Conservation (phyloP, 2,888 invertebrate genomes). For the Linnaemya tessellans region DNA sequence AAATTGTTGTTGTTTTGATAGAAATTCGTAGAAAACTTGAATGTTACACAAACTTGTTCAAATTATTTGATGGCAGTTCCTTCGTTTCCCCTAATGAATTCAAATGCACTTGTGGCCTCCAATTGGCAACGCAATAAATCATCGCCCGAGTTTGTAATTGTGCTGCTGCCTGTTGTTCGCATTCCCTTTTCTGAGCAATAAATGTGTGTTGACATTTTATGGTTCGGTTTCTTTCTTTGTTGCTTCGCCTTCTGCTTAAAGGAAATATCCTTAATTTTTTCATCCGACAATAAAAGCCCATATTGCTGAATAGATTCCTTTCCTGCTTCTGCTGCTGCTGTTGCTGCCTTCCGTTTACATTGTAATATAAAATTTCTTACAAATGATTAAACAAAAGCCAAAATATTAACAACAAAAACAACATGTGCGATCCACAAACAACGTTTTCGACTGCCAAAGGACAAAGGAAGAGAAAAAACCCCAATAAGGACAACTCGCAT, state of each 20-base stretch:
- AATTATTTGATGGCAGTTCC: no score
- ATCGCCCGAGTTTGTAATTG: slow-evolving; percentile 6
- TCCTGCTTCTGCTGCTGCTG: slow-evolving; percentile 39
- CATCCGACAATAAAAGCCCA: slow-evolving; percentile 26
- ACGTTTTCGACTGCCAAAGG: not conserved
- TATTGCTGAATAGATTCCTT: slow-evolving; percentile 44
- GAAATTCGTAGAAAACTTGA: no score
- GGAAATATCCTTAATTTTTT: slow-evolving; percentile 43
- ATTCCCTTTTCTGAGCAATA: slow-evolving; percentile 1
- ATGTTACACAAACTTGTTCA: no score
- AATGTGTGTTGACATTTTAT: slow-evolving; percentile 71
- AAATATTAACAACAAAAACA: slow-evolving; percentile 76
- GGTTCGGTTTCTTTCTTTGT: slow-evolving; percentile 51
- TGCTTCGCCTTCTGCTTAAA: slow-evolving; percentile 23
- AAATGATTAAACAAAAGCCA: slow-evolving; percentile 80
- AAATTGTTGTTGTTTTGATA: no score
- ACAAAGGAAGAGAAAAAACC: slow-evolving; percentile 22
- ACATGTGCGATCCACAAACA: slow-evolving; percentile 73
- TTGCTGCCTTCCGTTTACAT: slow-evolving; percentile 54
- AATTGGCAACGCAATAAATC: not conserved
- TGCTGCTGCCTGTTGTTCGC: not conserved
- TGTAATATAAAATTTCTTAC: slow-evolving; percentile 75
- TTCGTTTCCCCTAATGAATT: not conserved
- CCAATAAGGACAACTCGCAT: slow-evolving; percentile 45
- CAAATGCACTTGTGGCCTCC: not conserved